Percentiles rank a stretch among this genome's conserved stretches.
Conservation (phyloP, 2,113 vertebrate species). For the Equus quagga region DNA sequence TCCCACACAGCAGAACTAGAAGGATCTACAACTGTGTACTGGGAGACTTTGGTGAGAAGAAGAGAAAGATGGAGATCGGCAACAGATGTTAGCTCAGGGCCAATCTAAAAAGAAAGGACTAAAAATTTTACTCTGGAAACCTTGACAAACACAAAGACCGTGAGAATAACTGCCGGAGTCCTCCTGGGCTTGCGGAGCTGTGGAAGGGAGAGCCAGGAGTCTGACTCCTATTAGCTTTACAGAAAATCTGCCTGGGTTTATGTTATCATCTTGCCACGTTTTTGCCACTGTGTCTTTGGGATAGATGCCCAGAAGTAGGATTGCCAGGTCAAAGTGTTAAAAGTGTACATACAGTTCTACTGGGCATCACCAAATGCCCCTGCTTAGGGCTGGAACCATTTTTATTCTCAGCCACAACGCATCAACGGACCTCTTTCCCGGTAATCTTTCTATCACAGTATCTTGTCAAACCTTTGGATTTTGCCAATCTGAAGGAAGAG, state of each 20-base stretch:
- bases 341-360: accelerated
- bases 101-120: no score
- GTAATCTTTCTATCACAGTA: not conserved
- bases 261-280: accelerated
- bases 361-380: no score
- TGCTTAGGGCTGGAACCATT: no score
- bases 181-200: no score
- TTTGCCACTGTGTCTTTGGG: not conserved
- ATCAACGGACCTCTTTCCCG: accelerated
- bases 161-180: not conserved
- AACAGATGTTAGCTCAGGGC: no score
- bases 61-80: no score
- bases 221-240: not conserved
- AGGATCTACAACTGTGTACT: no score
- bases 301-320: not conserved
- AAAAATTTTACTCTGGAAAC: not conserved
- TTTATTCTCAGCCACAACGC: not conserved
- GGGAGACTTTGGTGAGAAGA: no score
- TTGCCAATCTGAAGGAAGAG: no score
- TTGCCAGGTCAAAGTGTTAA: not conserved
- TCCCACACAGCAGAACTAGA: no score
- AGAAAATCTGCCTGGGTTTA: accelerated
- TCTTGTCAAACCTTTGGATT: not conserved
- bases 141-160: not conserved
- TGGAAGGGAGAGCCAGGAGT: not conserved